Conservation (phyloP, 2,888 invertebrate species). For the Tridacna crocea region DNA sequence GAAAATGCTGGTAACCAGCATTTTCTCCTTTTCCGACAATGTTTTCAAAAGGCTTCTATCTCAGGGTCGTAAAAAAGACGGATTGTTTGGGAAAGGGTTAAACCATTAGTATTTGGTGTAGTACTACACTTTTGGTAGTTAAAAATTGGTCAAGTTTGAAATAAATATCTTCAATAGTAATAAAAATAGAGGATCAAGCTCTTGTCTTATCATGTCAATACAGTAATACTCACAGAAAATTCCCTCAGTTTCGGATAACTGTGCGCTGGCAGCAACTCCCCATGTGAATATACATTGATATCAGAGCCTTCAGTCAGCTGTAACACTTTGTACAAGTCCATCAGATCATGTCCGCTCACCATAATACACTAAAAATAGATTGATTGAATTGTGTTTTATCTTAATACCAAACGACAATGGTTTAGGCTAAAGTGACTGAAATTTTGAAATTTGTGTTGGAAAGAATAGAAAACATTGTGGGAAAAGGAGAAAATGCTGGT, state of each 20-base stretch:
- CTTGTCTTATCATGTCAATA: too few relatives aligned
- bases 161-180: too few relatives aligned
- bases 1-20: neutral
- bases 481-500: neutral
- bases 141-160: too few relatives aligned
- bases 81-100: too few relatives aligned
- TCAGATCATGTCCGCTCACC: slow-evolving; percentile 73
- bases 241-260: slow-evolving; percentile 69
- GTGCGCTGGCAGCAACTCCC: slow-evolving; percentile 75
- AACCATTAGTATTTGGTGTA: too few relatives aligned
- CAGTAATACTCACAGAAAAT: slow-evolving; percentile 57
- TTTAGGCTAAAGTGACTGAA: neutral
- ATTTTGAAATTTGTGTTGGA: too few relatives aligned
- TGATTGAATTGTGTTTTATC: too few relatives aligned
- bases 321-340: slow-evolving; percentile 65
- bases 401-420: neutral
- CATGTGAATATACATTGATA: slow-evolving; percentile 75
- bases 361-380: slow-evolving; percentile 66
- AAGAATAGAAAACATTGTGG: neutral
- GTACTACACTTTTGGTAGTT: too few relatives aligned
- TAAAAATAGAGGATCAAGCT: too few relatives aligned
- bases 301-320: slow-evolving; percentile 61
- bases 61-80: too few relatives aligned
- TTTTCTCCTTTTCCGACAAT: neutral
- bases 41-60: neutral